phyloP scores from a whole-genome alignment of 2,797 vertebrate species.

The Manis pentadactyla region DNA sequence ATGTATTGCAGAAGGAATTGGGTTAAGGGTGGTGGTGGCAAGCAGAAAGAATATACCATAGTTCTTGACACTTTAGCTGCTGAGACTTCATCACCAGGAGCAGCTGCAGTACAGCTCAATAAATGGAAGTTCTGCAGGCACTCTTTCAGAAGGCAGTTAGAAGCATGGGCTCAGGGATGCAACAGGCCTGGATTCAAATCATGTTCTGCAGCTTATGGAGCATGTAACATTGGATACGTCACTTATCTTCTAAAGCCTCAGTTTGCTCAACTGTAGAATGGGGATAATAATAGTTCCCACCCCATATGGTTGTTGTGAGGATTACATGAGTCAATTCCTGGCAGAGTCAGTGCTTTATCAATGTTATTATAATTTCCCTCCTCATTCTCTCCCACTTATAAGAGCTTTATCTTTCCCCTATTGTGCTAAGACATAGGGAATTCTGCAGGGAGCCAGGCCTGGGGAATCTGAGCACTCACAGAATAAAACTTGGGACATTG shows the following conservation, averaged over 20 bases:
- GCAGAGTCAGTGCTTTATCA: constrained; percentile 4
- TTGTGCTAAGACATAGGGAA: constrained; percentile 21
- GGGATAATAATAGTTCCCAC: neutral
- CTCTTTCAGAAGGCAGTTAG: neutral
- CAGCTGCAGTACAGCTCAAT: neutral
- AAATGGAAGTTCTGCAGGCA: neutral
- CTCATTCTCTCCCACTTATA: neutral
- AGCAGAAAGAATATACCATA: neutral
- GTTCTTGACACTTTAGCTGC: neutral
- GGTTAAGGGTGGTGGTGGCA: neutral
- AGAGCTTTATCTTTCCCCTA: constrained; percentile 2
- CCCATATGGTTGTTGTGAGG: neutral
- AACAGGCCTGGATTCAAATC: neutral
- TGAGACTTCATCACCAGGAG: neutral
- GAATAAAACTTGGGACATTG: neutral
- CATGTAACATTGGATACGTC: neutral
- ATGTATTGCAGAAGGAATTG: neutral
- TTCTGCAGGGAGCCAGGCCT: neutral
- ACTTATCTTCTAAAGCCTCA: neutral
- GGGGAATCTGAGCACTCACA: neutral
- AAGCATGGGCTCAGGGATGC: neutral
- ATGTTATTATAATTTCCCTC: neutral
- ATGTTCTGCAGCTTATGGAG: neutral
- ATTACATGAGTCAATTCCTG: neutral
- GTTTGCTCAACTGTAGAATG: neutral